Evolutionary conservation across 2,888 invertebrate genomes (phyloP), one percentile per base, ranked within the genome.

Genomic region (Argyra leucocephala): DNA sequence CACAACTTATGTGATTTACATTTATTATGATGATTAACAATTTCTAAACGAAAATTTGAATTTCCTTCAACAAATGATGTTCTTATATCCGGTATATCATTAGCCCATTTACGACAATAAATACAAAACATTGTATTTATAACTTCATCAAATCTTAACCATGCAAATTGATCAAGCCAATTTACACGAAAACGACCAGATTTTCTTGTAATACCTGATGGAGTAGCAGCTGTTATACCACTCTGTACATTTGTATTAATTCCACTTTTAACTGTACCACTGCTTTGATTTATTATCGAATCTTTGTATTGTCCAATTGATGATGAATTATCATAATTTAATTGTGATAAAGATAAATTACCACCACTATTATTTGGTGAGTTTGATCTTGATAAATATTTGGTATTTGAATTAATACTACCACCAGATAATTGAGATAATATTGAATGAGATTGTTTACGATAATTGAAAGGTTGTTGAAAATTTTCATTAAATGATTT

Each of bases 1-100:
- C 89, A 89, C 72, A 88, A 78, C 71, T 86, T 84, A 76, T 89
- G 89, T 37, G 88, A 88, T 77, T 89, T 90, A 76, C 88, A 88
- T 75, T 87, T 89, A 76, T 89, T 87, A 74, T 89, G 89, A 77
- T 89, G 89, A 76, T 89, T 89, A 62, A 90, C 85, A 72, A 89
- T 89, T 80, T 89, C 89, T 68, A 89, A 81, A 64, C 89, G 83
- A 78, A 89, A 89, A 77, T 89, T 89, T 62, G 86, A 84, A 73
- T 88, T 90, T 66, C 89, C 89, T 72, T 87, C 86, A n/a, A 88
- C 87, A 72, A 90, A 90, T 0, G 88, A 88, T n/a, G 89, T 89
- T 66, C 88, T 83, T 72, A 87, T 87, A 68, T 88, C 86, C 18
- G 88, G 85, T 70, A 88, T 81, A 23, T 85, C 84, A 62, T 83